Percentiles rank a stretch among this genome's conserved stretches.
Evolutionary conservation across 2,888 invertebrate genomes (phyloP).

Genomic region (Deilephila elpenor): DNA sequence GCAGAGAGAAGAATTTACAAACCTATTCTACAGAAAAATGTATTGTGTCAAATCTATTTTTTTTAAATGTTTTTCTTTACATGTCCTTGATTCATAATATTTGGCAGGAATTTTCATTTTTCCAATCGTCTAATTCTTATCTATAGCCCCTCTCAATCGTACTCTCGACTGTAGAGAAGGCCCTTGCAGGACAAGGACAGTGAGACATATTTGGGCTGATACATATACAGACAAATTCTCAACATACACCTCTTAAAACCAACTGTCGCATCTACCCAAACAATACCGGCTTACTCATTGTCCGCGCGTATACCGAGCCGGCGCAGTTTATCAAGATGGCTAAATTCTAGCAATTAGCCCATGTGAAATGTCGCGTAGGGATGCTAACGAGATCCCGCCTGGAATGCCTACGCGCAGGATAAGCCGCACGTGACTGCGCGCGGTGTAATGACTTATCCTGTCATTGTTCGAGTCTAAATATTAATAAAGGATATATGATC

Average conservation of each 20-base stretch:
- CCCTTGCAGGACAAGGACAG: no score
- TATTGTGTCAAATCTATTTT: no score
- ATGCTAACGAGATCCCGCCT: constrained; percentile 81
- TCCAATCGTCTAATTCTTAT: no score
- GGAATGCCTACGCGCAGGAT: constrained; percentile 48
- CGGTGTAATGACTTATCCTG: neutral
- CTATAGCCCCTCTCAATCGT: no score
- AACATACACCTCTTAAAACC: constrained; percentile 28
- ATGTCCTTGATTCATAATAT: no score
- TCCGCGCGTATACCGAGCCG: constrained; percentile 62
- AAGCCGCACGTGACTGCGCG: constrained; percentile 18
- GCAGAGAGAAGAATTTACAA: no score
- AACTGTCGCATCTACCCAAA: constrained; percentile 30
- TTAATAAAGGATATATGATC: neutral
- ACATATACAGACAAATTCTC: neutral
- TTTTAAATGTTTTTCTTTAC: no score
- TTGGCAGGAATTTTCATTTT: no score
- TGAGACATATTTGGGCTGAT: no score
- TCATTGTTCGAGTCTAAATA: neutral
- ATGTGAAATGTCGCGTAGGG: constrained; percentile 83
- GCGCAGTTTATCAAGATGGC: constrained; percentile 81
- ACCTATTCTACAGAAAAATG: no score
- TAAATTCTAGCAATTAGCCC: constrained; percentile 83
- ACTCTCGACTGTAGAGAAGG: no score
- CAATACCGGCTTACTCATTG: constrained; percentile 47